Evolutionary conservation across 1,140 invertebrate genomes (phyloP).

Genomic region (Papilio polyxenes): DNA sequence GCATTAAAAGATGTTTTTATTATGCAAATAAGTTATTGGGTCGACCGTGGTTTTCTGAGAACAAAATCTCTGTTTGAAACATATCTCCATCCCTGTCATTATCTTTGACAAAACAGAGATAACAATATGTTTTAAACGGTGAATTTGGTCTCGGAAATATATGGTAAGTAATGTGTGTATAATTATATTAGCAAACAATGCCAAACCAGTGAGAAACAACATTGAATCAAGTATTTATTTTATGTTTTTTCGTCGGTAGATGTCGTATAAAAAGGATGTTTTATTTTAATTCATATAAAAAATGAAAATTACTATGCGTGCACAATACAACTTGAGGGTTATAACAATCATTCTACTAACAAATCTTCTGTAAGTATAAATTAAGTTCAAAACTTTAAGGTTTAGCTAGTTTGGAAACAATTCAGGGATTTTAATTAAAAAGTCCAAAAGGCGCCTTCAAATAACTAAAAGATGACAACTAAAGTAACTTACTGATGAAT

Average conservation of each 20-base stretch:
- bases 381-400: too few relatives aligned
- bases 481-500: too few relatives aligned
- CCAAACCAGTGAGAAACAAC: not conserved
- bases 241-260: not conserved
- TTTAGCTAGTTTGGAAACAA: too few relatives aligned
- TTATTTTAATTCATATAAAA: not conserved
- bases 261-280: not conserved
- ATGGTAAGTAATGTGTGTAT: not conserved
- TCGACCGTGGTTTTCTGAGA: too few relatives aligned
- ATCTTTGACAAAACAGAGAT: too few relatives aligned
- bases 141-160: not conserved
- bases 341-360: not conserved
- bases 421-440: too few relatives aligned
- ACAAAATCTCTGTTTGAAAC: too few relatives aligned
- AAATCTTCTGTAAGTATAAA: too few relatives aligned
- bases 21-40: not conserved
- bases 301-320: not conserved
- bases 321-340: not conserved
- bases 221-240: conserved; percentile 8
- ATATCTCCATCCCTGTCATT: too few relatives aligned
- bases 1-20: conserved; percentile 5
- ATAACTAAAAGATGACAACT: too few relatives aligned
- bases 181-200: conserved; percentile 9
- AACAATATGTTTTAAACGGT: too few relatives aligned
- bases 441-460: too few relatives aligned